These are phyloP conservation scores for Caerostris extrusa DNA, from an alignment of 1,140 invertebrate species.

Conservation along the genomic window DNA sequence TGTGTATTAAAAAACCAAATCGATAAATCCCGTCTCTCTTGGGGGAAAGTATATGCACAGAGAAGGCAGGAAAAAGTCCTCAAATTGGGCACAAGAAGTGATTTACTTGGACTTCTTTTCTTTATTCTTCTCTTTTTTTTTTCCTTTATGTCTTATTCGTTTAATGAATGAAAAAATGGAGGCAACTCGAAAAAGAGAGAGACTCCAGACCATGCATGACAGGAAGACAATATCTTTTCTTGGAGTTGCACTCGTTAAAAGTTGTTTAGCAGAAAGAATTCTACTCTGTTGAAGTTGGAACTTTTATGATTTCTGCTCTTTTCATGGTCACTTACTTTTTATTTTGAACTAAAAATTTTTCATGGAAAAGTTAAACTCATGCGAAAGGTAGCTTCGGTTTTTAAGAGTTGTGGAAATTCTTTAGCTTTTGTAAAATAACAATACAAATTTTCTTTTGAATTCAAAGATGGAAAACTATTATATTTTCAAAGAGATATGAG, in stretches of 20 bases:
- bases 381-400: not conserved
- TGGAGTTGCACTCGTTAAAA: slow-evolving; percentile 30
- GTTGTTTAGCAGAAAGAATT: slow-evolving; percentile 41
- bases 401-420: not conserved
- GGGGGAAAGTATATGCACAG: slow-evolving; percentile 48
- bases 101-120: slow-evolving; percentile 34
- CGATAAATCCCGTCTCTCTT: slow-evolving; percentile 5
- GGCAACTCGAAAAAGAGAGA: not conserved
- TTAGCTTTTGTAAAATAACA: not conserved
- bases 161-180: slow-evolving; percentile 7
- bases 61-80: slow-evolving; percentile 23
- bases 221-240: slow-evolving; percentile 41
- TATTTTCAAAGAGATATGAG: too few species aligned
- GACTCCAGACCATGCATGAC: not conserved
- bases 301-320: slow-evolving; percentile 33
- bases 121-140: not conserved
- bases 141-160: not conserved
- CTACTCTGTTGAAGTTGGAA: not conserved
- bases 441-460: too few species aligned
- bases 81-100: slow-evolving; percentile 47
- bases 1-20: slow-evolving; percentile 16
- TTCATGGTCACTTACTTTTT: slow-evolving; percentile 44
- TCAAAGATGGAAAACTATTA: too few species aligned
- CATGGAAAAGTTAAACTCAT: not conserved
- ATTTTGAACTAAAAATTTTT: not conserved